Evolutionary conservation across 1,140 invertebrate species (phyloP).

Genomic region (Drosophila ficusphila): DNA sequence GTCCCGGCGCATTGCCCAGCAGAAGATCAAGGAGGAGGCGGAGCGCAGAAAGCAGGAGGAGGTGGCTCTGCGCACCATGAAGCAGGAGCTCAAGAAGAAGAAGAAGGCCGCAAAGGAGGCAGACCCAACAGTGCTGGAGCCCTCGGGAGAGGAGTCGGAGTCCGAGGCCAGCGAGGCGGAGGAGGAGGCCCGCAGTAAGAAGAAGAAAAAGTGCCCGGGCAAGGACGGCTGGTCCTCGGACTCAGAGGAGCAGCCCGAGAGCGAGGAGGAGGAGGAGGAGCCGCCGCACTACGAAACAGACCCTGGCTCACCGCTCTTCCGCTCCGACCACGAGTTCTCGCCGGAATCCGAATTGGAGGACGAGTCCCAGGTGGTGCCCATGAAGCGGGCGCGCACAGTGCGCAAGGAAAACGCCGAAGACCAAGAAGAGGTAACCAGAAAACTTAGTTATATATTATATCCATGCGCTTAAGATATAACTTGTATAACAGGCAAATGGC

Average conservation of each 20-base stretch:
- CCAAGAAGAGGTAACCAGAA: slow-evolving; percentile 42
- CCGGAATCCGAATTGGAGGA: slow-evolving; percentile 89
- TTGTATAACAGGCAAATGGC: no score
- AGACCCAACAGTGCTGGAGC: slow-evolving; percentile 79
- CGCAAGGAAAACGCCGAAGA: slow-evolving; percentile 86
- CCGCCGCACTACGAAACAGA: slow-evolving; percentile 86
- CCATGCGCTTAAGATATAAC: no score
- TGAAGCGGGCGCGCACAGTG: slow-evolving; percentile 89
- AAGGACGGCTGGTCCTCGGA: slow-evolving; percentile 89
- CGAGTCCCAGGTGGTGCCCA: slow-evolving; percentile 86
- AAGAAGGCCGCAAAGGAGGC: slow-evolving; percentile 84
- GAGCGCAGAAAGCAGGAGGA: slow-evolving; percentile 90
- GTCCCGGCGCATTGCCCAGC: slow-evolving; percentile 92
- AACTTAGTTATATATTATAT: not conserved
- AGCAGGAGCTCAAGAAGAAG: slow-evolving; percentile 87
- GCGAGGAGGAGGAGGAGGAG: slow-evolving; percentile 86
- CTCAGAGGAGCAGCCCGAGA: slow-evolving; percentile 86
- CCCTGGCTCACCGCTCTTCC: slow-evolving; percentile 87
- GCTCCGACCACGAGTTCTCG: slow-evolving; percentile 96
- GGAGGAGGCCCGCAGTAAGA: slow-evolving; percentile 81
- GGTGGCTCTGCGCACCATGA: slow-evolving; percentile 87
- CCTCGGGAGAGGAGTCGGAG: slow-evolving; percentile 83
- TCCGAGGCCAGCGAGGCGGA: slow-evolving; percentile 85
- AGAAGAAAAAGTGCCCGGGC: slow-evolving; percentile 87
- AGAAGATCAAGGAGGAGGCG: slow-evolving; percentile 93